Evolutionary conservation across 92 coral and sea anemone genomes (phyloP).

Genomic region (Palythoa grandiflora): DNA sequence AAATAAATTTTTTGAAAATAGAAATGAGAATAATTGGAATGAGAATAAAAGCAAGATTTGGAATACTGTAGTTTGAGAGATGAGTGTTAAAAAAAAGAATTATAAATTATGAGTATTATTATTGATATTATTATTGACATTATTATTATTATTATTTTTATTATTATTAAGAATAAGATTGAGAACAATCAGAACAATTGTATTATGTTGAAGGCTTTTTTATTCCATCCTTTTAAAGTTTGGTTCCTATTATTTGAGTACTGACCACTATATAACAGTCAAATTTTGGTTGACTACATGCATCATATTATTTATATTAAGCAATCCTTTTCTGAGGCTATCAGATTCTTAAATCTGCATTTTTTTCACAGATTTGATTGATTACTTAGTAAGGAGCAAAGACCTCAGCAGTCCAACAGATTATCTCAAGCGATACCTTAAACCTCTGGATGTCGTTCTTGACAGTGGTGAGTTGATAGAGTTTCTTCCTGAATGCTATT

Average conservation of each 20-base stretch:
- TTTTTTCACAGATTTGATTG: slow-evolving; percentile 78
- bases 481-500: neutral
- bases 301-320: neutral
- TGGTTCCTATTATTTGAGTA: neutral
- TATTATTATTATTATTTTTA: too few relatives aligned
- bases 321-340: neutral
- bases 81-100: too few relatives aligned
- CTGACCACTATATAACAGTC: neutral
- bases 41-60: too few relatives aligned
- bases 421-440: slow-evolving; percentile 82
- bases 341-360: neutral
- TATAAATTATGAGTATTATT: too few relatives aligned
- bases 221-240: too few relatives aligned
- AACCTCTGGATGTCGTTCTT: slow-evolving; percentile 85
- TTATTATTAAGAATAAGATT: too few relatives aligned
- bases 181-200: too few relatives aligned
- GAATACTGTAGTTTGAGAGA: too few relatives aligned
- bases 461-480: slow-evolving; percentile 85
- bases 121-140: too few relatives aligned
- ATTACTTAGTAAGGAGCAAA: slow-evolving; percentile 81
- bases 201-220: too few relatives aligned
- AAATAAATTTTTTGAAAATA: too few relatives aligned
- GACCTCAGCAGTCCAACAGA: slow-evolving; percentile 92
- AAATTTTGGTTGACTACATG: neutral
- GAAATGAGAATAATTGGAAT: too few relatives aligned